Base-by-base conservation (phyloP, 2,888 invertebrate species). In the Chalcis sispes region DNA sequence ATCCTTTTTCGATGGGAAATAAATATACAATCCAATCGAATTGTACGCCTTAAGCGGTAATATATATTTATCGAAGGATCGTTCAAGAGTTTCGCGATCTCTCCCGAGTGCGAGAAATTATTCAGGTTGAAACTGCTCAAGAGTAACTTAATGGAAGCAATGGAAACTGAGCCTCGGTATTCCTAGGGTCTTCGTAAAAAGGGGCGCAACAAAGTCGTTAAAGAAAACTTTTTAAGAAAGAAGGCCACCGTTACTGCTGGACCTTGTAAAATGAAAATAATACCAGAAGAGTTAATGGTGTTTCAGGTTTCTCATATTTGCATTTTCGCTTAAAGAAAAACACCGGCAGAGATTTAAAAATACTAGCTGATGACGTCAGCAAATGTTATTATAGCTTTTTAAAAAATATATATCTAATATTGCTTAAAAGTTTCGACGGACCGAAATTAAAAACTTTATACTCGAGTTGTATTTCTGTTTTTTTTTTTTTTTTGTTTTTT, bases 251-350 rank as follows among this genome's bases (percentile, higher is more conserved):
- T n/a, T n/a, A n/a, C n/a, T n/a, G 13, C 8, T 25, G 27, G n/a
- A 4, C 50, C 66, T 58, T 50, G 67, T 75, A 75, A 74, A 74
- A 74, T 36, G 46, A 74, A 73, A 73, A 61, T 73, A 59, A 66
- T 66, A 67, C 66, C 52, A 25, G 42, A 66, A 48, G 59, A 40
- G 50, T 52, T 29, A 27, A 66, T 73, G 52, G 52, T 52, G 59
- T 66, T 50, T 58, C 52, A 59, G 42, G 61, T 52, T 65, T 66
- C 67, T 40, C 5, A 32, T 48, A 25, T 56, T 72, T 72, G 18
- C 36, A 20, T n/a, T n/a, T n/a, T n/a, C 20, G 65, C 27, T 32
- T 62, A 27, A 58, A 48, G 40, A 54, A 29, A 46, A 25, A 46
- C 10, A 40, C 3, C 20, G 36, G 29, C 40, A 40, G 54, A 40